Evolutionary conservation across 2,888 invertebrate species (phyloP).

Genomic region (Rotaria sp.): DNA sequence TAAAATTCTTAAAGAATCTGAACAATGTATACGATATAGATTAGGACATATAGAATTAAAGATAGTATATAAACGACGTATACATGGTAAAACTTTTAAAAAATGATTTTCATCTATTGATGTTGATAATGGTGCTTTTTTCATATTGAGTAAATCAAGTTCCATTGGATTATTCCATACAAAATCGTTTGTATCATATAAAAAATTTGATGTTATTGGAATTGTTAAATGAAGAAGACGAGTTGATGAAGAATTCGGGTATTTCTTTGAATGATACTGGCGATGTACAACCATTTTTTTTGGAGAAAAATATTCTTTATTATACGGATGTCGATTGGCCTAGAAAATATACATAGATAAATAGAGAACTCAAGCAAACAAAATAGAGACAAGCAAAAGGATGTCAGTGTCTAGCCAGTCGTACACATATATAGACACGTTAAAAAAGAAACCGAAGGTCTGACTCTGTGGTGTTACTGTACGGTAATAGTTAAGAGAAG

Average conservation of each 20-base stretch:
- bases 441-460: neutral
- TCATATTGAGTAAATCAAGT: neutral
- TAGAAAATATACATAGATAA: neutral
- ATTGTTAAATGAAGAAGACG: neutral
- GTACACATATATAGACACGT: neutral
- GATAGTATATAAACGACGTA: neutral
- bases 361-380: neutral
- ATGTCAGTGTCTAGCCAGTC: neutral
- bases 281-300: neutral
- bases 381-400: neutral
- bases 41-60: neutral
- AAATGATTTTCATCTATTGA: neutral
- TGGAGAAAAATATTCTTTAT: neutral
- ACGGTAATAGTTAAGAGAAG: neutral
- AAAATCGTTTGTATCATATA: neutral
- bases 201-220: neutral
- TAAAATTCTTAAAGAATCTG: neutral
- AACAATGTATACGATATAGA: neutral
- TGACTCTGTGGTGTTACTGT: neutral
- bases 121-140: neutral
- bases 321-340: conserved; percentile 14
- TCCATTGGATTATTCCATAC: neutral
- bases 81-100: neutral
- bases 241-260: neutral
- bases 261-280: neutral